Evolutionary conservation across 2,888 invertebrate species (phyloP), one percentile per base, ranked within the genome.

Genomic region (Dascillus cervinus): DNA sequence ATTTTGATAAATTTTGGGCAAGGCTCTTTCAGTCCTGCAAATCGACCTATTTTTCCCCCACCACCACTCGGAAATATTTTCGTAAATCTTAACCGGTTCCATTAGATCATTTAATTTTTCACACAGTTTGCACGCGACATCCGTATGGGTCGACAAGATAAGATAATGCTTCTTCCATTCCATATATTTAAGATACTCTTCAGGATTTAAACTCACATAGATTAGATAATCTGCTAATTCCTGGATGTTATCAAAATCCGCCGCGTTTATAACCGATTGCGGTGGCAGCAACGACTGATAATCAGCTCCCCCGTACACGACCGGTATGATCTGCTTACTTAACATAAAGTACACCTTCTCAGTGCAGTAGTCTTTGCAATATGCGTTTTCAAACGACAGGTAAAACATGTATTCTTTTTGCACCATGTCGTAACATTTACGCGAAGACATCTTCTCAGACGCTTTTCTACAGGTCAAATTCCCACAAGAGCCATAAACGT

Each of bases 301-400:
- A 50, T 74, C 66, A 30, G 71, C 73, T 12, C 73, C 75, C 3
- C 81, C 80, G 65, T 75, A 76, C 2, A 79, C 80, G 23, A 81
- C 70, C 0, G 81, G 81, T 3, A 81, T 65, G 5, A 77, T 68
- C 51, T 75, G 68, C 57, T 75, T 71, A 32, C 74, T 66, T 43
- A 69, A 64, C 1, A 65, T 66, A 43, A 66, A 62, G 53, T 75
- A 71, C 41, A 82, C 72, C 47, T 74, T 69, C 53, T 78, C 77
- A 2, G 77, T 76, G 26, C 77, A 73, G 54, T 78, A 78, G 53
- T 78, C 77, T 30, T 67, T 55, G 44, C 81, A 76, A 37, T 80
- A 64, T 6, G 81, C 79, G 56, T 83, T 82, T 58, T 84, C 83
- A 50, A 84, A 75, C 1, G 74, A 71, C 22, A 83, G 58, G 49